Evolutionary conservation across 2,888 invertebrate species (phyloP).

Genomic region (Danaus chrysippus): DNA sequence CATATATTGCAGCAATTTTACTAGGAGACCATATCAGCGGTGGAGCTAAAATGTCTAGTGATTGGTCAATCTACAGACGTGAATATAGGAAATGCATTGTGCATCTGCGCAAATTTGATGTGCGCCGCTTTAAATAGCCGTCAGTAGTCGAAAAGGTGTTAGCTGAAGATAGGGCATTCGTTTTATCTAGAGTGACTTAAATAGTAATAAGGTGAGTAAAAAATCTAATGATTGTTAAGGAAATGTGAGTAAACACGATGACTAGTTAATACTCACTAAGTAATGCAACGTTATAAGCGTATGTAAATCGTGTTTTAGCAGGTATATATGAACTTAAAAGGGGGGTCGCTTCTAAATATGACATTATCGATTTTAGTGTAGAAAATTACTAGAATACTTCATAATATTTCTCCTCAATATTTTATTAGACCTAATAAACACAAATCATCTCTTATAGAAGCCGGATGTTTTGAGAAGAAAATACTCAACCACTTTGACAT

Average conservation of each 20-base stretch:
- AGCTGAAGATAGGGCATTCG: neutral
- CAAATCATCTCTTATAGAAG: neutral
- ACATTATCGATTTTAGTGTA: neutral
- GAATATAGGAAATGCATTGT: constrained; percentile 37
- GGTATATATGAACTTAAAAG: neutral
- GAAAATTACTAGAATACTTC: neutral
- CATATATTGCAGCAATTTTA: constrained; percentile 36
- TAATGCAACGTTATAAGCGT: no score
- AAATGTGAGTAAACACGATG: no score
- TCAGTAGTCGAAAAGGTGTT: constrained; percentile 8
- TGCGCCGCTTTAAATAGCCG: constrained; percentile 17
- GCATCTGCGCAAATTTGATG: constrained; percentile 36
- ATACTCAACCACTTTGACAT: neutral
- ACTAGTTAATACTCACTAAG: no score
- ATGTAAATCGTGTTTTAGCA: no score
- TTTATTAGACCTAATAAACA: neutral
- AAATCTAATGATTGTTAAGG: no score
- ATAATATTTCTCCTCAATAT: neutral
- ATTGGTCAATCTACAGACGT: constrained; percentile 28
- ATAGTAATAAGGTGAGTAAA: neutral
- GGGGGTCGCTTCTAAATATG: neutral
- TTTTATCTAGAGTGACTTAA: neutral
- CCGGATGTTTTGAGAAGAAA: neutral
- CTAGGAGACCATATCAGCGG: constrained; percentile 36
- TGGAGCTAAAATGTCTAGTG: constrained; percentile 26